Evolutionary conservation across 1,140 invertebrate species (phyloP), one percentile per base, ranked within the genome.

Genomic region (Heterodera schachtii): DNA sequence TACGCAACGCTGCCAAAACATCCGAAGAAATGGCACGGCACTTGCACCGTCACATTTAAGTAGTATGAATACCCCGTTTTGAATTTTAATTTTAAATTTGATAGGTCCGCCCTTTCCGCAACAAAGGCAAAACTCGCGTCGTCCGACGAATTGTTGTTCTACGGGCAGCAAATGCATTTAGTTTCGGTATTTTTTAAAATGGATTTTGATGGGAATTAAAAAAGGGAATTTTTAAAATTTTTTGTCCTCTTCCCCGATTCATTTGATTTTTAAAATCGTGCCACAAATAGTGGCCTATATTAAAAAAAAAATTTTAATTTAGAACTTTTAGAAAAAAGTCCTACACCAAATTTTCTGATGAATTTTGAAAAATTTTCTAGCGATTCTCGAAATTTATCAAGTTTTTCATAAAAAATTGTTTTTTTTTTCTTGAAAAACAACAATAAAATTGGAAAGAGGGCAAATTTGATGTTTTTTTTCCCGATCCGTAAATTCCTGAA

Each of bases 71-170:
- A 43, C 1, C 2, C 9, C 74, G 2, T 60, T 67, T 57, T 43
- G n/a, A n/a, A n/a, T 66, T 21, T 21, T 19, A 64, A 3, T 5
- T 64, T 21, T 4, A 43, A n/a, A 13, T n/a, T 83, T 13, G 21
- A 31, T 75, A 89, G 86, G 75, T 82, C 80, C 21, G 74, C 78
- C 9, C 85, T 89, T 70, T 78, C 79, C 31, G 88, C 87, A 9
- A 67, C 81, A 13, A 79, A 82, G 60, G 87, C 87, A 0, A 80
- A 82, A 64, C 74, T 76, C 41, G 88, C 88, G 11, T 77, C 78
- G 46, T 78, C 85, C 44, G 87, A 90, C 60, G 87, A 89, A 69
- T 81, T 89, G n/a, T 82, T 84, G n/a, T 89, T 89, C 70, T 89
- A 89, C 71, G 89, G 89, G 9, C 88, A 89, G 79, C 75, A 81